Conservation (phyloP, 2,113 vertebrate species). For the Heliornis fulica region DNA sequence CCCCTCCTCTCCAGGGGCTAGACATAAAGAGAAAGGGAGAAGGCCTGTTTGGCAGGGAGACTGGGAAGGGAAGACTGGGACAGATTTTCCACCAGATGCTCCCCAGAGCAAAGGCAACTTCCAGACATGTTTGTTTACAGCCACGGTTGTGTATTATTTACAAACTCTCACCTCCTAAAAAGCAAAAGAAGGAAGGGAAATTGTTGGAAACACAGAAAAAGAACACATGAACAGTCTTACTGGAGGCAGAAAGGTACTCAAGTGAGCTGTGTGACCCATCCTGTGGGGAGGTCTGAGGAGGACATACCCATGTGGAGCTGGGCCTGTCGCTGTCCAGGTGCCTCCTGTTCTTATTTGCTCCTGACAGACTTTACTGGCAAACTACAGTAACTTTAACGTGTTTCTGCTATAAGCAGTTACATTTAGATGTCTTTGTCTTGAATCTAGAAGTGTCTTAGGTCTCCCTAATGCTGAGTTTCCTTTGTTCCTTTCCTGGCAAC, state of each 20-base stretch:
- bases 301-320: fast-evolving
- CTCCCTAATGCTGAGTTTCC: background rate
- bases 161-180: background rate
- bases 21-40: background rate
- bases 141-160: background rate
- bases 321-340: background rate
- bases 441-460: background rate
- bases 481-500: background rate
- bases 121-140: background rate
- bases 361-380: background rate
- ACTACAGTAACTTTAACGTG: background rate
- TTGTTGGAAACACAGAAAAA: background rate
- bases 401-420: background rate
- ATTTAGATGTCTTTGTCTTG: background rate
- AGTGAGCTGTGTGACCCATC: background rate
- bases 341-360: background rate
- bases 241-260: background rate
- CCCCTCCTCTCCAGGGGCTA: background rate
- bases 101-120: background rate
- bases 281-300: background rate
- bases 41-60: background rate
- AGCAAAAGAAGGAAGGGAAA: background rate
- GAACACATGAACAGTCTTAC: background rate
- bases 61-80: background rate
- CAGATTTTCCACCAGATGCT: background rate